These are phyloP conservation scores for Drosophila nigrodunni DNA, from an alignment of 1,140 invertebrate genomes.

Conservation along the genomic window DNA sequence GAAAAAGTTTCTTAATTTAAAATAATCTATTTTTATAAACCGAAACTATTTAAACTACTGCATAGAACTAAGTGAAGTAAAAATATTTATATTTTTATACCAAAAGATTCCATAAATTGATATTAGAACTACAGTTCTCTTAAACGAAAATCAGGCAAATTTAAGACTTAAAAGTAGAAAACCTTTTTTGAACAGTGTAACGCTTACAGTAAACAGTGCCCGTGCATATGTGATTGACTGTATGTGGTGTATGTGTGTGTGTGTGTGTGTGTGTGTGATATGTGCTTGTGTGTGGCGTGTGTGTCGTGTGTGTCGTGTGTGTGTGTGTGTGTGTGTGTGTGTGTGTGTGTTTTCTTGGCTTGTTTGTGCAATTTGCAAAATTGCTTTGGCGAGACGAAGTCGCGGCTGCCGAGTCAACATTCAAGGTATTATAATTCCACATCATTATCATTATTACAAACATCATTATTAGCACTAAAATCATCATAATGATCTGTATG, in stretches of 20 bases:
- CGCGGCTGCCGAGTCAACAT: neutral
- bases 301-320: slow-evolving; percentile 38
- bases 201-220: slow-evolving; percentile 3
- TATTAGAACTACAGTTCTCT: too few relatives aligned
- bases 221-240: neutral
- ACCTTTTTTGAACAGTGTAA: slow-evolving; percentile 13
- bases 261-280: neutral
- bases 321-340: slow-evolving; percentile 22
- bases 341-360: slow-evolving; percentile 17
- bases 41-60: too few relatives aligned
- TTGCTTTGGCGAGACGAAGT: slow-evolving; percentile 54
- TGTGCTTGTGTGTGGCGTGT: slow-evolving; percentile 19
- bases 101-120: too few relatives aligned
- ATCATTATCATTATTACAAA: slow-evolving; percentile 13
- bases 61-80: too few relatives aligned
- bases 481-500: slow-evolving; percentile 17
- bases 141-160: too few relatives aligned
- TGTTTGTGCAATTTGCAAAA: slow-evolving; percentile 74
- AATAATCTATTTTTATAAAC: too few relatives aligned
- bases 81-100: too few relatives aligned
- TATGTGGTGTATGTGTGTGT: neutral
- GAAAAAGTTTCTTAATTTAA: too few relatives aligned
- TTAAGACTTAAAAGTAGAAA: too few relatives aligned
- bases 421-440: neutral
- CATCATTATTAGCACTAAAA: slow-evolving; percentile 10